These are phyloP conservation scores for Bembecia ichneumoniformis DNA, from an alignment of 2,888 invertebrate species.

Conservation along the genomic window DNA sequence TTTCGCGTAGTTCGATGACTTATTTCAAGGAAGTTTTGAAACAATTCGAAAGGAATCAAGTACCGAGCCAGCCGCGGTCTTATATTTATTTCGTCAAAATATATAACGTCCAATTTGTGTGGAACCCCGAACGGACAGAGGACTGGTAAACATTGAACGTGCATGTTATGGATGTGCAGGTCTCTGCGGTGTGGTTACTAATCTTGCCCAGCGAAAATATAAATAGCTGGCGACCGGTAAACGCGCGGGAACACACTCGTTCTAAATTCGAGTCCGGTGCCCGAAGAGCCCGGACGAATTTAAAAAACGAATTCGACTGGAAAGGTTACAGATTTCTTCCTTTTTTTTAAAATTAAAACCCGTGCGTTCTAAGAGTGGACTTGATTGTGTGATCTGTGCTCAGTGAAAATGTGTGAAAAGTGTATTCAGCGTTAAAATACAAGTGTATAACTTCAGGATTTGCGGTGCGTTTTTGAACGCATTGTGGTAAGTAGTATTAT, in stretches of 20 bases:
- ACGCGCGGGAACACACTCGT: slow-evolving; percentile 34
- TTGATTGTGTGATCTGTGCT: slow-evolving; percentile 12
- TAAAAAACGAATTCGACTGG: slow-evolving; percentile 42
- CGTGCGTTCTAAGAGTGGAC: slow-evolving; percentile 17
- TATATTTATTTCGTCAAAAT: slow-evolving; percentile 27
- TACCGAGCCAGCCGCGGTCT: slow-evolving; percentile 22
- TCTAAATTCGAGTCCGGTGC: slow-evolving; percentile 58
- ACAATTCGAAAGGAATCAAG: slow-evolving; percentile 9
- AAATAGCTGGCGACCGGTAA: slow-evolving; percentile 40
- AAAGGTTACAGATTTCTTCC: slow-evolving; percentile 39
- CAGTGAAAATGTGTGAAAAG: slow-evolving; percentile 60
- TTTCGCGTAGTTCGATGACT: slow-evolving; percentile 13
- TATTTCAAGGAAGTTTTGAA: slow-evolving; percentile 12
- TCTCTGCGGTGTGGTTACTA: slow-evolving; percentile 23
- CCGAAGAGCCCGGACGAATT: slow-evolving; percentile 45
- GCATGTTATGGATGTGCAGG: slow-evolving; percentile 9
- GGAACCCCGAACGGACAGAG: slow-evolving; percentile 2
- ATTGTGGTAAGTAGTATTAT: slow-evolving; percentile 17
- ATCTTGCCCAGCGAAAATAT: slow-evolving; percentile 50
- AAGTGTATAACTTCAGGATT: slow-evolving; percentile 18
- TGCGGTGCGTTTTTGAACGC: slow-evolving; percentile 9
- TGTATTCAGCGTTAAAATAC: slow-evolving; percentile 46
- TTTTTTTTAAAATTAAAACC: slow-evolving; percentile 9
- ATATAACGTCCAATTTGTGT: background rate
- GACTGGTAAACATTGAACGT: background rate